A percentile compares a stretch with the other conserved stretches of the same genome.
phyloP scores from a whole-genome alignment of 1,140 invertebrate genomes.

The Tetramorium alpestre region DNA sequence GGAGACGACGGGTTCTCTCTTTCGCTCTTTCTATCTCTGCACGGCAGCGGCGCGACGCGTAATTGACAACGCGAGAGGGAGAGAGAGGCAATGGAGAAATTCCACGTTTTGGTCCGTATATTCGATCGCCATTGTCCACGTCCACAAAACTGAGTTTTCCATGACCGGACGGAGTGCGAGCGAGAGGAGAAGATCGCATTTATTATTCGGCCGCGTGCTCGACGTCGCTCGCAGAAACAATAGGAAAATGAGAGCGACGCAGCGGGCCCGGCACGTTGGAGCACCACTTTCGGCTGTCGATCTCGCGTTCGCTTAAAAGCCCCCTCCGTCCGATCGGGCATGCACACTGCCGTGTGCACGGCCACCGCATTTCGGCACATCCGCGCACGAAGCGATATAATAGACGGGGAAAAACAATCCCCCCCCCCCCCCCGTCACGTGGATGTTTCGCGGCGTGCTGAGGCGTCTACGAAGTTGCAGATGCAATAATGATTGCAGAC shows the following conservation, averaged over 20 bases:
- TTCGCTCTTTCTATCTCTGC: neutral
- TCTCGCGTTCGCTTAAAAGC: conserved; percentile 61
- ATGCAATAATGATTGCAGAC: neutral
- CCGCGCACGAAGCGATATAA: conserved; percentile 38
- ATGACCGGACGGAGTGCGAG: conserved; percentile 6
- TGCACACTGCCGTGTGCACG: conserved; percentile 30
- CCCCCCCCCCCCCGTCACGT: neutral
- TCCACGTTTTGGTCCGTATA: conserved; percentile 31
- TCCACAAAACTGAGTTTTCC: conserved; percentile 24
- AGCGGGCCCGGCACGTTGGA: conserved; percentile 55
- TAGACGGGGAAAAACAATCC: conserved; percentile 12
- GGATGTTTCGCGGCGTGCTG: neutral
- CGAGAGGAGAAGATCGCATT: conserved; percentile 64
- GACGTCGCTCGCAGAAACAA: conserved; percentile 75
- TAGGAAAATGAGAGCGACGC: conserved; percentile 70
- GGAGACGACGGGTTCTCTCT: conserved; percentile 20
- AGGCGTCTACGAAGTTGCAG: neutral
- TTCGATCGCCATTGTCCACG: conserved; percentile 53
- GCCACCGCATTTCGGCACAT: conserved; percentile 47
- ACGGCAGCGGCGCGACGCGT: conserved; percentile 45
- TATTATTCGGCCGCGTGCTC: conserved; percentile 75
- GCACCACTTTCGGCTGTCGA: conserved; percentile 73
- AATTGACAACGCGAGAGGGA: conserved; percentile 31
- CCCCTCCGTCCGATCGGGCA: conserved; percentile 38
- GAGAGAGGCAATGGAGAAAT: conserved; percentile 13